These are phyloP conservation scores for Anorthoa munda DNA, from an alignment of 2,888 invertebrate genomes.

Conservation along the genomic window DNA sequence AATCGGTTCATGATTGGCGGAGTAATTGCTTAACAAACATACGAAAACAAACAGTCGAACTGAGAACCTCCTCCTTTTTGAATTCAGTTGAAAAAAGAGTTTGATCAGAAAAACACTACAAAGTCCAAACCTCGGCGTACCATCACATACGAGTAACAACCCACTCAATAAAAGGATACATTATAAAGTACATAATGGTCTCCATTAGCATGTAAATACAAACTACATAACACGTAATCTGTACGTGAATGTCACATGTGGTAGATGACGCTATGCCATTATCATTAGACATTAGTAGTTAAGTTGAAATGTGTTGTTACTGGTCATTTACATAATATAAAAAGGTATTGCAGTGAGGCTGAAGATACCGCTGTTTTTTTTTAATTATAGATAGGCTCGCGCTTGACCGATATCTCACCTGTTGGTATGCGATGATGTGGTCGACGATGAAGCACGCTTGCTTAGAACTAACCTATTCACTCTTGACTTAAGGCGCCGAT, in stretches of 20 bases:
- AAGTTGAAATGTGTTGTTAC: constrained; percentile 2
- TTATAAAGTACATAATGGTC: constrained; percentile 33
- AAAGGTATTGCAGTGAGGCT: background rate
- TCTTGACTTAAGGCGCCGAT: no score
- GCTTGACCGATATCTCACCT: no score
- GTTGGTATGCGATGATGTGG: no score
- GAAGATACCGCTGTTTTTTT: background rate
- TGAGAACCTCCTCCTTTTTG: no score
- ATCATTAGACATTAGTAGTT: constrained; percentile 28
- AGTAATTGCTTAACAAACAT: no score
- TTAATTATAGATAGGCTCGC: no score
- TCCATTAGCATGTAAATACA: constrained; percentile 45
- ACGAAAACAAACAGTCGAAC: no score
- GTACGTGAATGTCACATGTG: constrained; percentile 17
- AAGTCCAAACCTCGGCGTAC: constrained; percentile 9
- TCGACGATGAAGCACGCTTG: no score
- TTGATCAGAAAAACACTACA: background rate
- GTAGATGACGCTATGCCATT: constrained; percentile 26
- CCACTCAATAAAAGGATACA: constrained; percentile 26
- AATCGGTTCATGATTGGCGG: no score
- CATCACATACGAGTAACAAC: constrained; percentile 30
- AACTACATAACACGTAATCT: constrained; percentile 15
- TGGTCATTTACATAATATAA: constrained; percentile 6
- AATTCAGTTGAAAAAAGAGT: background rate
- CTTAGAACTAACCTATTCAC: no score